phyloP scores from a whole-genome alignment of 2,797 vertebrate genomes.

The Delichon dasypus region DNA sequence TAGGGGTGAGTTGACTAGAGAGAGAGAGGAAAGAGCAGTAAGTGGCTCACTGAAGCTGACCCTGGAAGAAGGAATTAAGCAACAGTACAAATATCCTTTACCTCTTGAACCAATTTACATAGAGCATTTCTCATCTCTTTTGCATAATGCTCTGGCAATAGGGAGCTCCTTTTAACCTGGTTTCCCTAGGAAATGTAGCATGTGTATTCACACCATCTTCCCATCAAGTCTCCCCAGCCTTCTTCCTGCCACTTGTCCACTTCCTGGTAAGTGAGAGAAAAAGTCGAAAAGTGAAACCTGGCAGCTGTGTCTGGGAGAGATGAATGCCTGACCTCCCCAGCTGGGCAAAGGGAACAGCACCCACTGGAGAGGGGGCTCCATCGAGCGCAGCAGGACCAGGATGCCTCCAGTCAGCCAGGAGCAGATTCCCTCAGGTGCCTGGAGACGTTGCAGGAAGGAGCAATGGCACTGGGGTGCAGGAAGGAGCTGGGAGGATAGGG shows the following conservation, averaged over 20 bases:
- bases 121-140: background rate
- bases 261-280: background rate
- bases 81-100: background rate
- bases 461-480: background rate
- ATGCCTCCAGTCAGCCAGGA: background rate
- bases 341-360: background rate
- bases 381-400: background rate
- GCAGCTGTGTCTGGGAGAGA: fast-evolving
- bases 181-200: background rate
- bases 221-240: background rate
- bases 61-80: background rate
- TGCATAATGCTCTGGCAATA: background rate
- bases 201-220: background rate
- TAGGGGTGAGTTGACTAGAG: background rate
- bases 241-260: background rate
- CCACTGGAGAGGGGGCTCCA: background rate
- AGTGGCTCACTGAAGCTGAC: background rate
- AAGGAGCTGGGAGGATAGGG: slow-evolving; percentile 15
- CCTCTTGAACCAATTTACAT: background rate
- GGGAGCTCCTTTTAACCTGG: background rate
- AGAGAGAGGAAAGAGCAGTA: background rate
- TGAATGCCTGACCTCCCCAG: too few relatives aligned
- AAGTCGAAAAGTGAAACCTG: background rate
- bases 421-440: background rate
- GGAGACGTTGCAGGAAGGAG: background rate